These are phyloP conservation scores for Morus bassanus DNA, from an alignment of 2,797 vertebrate species.

Conservation along the genomic window DNA sequence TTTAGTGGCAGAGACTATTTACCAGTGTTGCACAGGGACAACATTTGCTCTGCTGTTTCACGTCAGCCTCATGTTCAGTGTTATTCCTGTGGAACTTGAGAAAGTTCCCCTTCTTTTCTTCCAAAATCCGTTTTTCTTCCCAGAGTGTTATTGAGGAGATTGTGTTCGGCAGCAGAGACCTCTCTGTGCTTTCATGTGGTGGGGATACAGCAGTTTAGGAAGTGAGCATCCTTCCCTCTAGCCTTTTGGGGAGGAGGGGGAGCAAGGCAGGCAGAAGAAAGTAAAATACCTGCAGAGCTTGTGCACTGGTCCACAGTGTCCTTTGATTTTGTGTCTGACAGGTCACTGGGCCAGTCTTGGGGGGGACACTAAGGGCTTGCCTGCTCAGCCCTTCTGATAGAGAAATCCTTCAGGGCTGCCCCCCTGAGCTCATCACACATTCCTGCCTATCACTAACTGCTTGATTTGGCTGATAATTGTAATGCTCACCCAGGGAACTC, in stretches of 20 bases:
- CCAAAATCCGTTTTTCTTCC: background rate
- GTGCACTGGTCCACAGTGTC: too few relatives aligned
- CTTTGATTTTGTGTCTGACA: rapidly evolving
- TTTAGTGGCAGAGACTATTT: background rate
- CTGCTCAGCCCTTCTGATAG: background rate
- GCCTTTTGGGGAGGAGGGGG: too few relatives aligned
- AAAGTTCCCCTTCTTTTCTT: background rate
- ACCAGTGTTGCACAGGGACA: background rate
- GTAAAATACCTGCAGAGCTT: background rate
- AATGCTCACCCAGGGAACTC: background rate
- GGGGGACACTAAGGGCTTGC: too few relatives aligned
- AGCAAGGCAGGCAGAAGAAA: too few relatives aligned
- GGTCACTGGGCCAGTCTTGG: background rate
- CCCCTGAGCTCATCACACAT: background rate
- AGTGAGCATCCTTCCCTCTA: background rate
- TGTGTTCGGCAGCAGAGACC: too few relatives aligned
- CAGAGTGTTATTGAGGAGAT: too few relatives aligned
- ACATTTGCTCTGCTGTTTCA: background rate
- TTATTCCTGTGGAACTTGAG: background rate
- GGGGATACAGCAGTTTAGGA: background rate
- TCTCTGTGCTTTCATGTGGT: rapidly evolving
- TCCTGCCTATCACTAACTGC: background rate
- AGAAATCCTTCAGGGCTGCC: background rate
- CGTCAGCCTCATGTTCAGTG: rapidly evolving
- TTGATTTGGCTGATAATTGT: background rate